Percentiles rank a stretch among this genome's conserved stretches.
Conservation (phyloP, 2,113 vertebrate species). For the Petromus typicus region DNA sequence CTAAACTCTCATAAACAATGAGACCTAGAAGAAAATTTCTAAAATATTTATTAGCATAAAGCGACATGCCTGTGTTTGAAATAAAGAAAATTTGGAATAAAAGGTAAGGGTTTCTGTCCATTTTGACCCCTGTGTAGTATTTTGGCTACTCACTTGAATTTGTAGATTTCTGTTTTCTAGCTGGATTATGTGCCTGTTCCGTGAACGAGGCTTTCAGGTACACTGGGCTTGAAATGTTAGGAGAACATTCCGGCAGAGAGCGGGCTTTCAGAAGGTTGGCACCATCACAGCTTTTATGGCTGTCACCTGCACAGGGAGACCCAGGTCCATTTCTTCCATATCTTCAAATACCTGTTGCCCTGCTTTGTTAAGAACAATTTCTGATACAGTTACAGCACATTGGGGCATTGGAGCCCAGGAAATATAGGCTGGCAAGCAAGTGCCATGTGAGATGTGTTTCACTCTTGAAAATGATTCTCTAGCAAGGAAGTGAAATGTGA, state of each 20-base stretch:
- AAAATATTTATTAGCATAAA: neutral
- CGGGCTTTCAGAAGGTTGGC: neutral
- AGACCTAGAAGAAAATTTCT: neutral
- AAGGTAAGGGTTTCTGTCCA: neutral
- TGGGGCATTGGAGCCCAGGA: neutral
- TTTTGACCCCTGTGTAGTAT: neutral
- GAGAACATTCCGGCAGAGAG: neutral
- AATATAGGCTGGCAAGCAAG: neutral
- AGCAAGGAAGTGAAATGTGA: neutral
- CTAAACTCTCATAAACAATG: neutral
- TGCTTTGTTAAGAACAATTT: neutral
- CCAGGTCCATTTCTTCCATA: neutral
- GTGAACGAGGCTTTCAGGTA: neutral
- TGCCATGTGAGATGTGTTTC: neutral
- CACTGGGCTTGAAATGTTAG: neutral
- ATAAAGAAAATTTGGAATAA: neutral
- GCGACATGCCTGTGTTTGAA: neutral
- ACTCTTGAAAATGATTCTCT: neutral
- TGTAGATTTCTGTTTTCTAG: neutral
- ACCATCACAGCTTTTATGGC: neutral
- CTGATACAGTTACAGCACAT: neutral
- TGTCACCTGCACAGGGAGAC: fast-evolving
- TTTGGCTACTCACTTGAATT: neutral
- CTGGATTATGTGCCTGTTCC: neutral
- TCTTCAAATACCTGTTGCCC: neutral